Base-by-base conservation (phyloP, 2,113 vertebrate genomes). In the Tragelaphus imberbis region DNA sequence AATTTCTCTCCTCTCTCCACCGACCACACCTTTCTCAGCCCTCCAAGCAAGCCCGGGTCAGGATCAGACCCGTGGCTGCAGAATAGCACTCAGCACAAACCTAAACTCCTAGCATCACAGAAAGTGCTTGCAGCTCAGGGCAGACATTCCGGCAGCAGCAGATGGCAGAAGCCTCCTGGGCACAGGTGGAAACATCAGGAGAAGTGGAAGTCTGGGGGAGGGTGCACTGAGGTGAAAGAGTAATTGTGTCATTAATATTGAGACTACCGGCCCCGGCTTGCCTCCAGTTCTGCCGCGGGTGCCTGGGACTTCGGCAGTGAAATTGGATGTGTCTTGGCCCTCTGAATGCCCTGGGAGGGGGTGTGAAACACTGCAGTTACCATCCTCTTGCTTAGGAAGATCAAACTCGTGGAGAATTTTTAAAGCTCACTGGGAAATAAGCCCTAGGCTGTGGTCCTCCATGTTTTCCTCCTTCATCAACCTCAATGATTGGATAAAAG, bases 311-410 rank as follows among this genome's bases (percentile, higher is more conserved):
- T 9, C 1, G 9, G 36, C 23, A 10, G 8, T 15, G 28, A 65
- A 55, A 40, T 0, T 12, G 7, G 36, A 40, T 81, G 59, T 25
- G 14, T 11, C 40, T 61, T 7, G 5, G 53, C 16, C 12, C 7
- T 16, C n/a, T 23, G 68, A 17, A 23, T 10, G 30, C 36, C 2
- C 19, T 5, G 5, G 5, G 7, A 36, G 2, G 13, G 33, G 3
- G 2, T 0, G 8, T 4, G 44, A 59, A 40, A 51, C 5, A 3
- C 2, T 27, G 5, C 2, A 15, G 7, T 47, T 11, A 47, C n/a
- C 2, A 1, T 6, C 17, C 65, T 53, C 19, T 49, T 21, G 16
- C 58, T 82, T 11, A 55, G 44, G 65, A 84, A 55, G 63, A 49
- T 9, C 17, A 68, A 55, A n/a, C 33, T 9, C 6, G 0, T 5